phyloP scores from a whole-genome alignment of 1,140 invertebrate genomes.

The Euura saliciscinereae region DNA sequence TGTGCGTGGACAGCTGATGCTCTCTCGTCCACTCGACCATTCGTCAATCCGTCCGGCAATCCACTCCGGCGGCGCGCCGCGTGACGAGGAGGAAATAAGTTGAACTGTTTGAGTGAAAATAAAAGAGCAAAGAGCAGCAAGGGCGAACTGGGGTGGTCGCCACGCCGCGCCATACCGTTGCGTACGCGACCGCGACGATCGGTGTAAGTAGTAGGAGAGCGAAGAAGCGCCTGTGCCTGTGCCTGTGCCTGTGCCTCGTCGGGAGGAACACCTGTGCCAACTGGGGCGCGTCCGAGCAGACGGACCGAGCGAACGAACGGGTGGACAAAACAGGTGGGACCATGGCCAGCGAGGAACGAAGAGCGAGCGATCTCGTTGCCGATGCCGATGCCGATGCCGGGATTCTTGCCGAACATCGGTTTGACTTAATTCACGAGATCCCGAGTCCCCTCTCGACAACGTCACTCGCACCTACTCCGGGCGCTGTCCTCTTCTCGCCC shows the following conservation, averaged over 20 bases:
- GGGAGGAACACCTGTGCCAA: constrained; percentile 50
- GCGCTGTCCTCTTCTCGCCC: not conserved
- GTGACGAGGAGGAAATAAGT: too few relatives aligned
- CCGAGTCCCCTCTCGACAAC: constrained; percentile 37
- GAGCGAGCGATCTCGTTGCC: too few relatives aligned
- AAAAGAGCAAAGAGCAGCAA: too few relatives aligned
- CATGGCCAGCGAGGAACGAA: constrained; percentile 11
- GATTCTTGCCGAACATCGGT: constrained; percentile 34
- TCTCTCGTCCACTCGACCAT: too few relatives aligned
- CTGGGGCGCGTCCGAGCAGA: constrained; percentile 44
- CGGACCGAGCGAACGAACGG: constrained; percentile 32
- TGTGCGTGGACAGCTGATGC: too few relatives aligned
- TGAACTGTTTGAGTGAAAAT: too few relatives aligned
- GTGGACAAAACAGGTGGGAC: constrained; percentile 50
- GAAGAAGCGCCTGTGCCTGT: not conserved
- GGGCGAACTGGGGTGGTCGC: constrained; percentile 5
- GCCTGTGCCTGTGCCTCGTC: not conserved
- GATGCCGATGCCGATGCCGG: constrained; percentile 21
- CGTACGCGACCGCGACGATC: constrained; percentile 31
- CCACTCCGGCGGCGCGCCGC: too few relatives aligned
- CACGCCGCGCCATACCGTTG: constrained; percentile 24
- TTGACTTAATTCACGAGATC: constrained; percentile 35
- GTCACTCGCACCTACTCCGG: not conserved
- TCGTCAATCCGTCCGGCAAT: too few relatives aligned
- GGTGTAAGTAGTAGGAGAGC: not conserved